Evolutionary conservation across 2,888 invertebrate species (phyloP), one percentile per base, ranked within the genome.

Genomic region (Cheilosia pagana): DNA sequence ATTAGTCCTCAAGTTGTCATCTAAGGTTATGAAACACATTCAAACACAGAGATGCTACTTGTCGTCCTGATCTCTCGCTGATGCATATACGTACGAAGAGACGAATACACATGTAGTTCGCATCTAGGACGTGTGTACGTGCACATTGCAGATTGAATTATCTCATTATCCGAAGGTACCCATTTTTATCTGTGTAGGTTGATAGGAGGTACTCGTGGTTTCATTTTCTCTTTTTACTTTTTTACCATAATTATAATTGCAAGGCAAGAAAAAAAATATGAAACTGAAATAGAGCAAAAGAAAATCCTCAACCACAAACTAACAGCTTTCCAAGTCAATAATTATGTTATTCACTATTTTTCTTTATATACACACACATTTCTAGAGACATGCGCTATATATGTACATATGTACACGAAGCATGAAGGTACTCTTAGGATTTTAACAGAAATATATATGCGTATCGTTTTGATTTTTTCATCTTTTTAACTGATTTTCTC

Each of bases 251-350:
- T 81, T 75, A 68, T 53, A 72, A 68, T 62, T 72, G 31, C 60
- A 43, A 52, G 39, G 12, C 60, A 31, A 65, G 12, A 67, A 31
- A 65, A 62, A 55, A 63, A 52, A 60, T 35, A 10, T 25, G 31
- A 71, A 53, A 71, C 60, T 71, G 25, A 52, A 48, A 76, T 16
- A 63, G 45, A 45, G 25, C 28, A 31, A 60, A 52, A 45, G 68
- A 72, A 67, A 78, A 68, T 68, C 75, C 74, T 75, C 70, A 59
- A 59, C 78, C 74, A 72, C 82, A 68, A 82, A 82, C 82, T 82
- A 82, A 82, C 82, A 82, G 82, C 78, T 78, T 74, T 78, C 59
- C 83, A 74, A 78, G 83, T 78, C 83, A 83, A 74, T 83, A 83
- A 83, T 78, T 78, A 67, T 83, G 78, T 83, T 83, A 83, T 83